A percentile compares a stretch with the other conserved stretches of the same genome.
These are phyloP conservation scores for Setophaga petechia DNA, from an alignment of 2,113 vertebrate genomes.

Conservation along the genomic window DNA sequence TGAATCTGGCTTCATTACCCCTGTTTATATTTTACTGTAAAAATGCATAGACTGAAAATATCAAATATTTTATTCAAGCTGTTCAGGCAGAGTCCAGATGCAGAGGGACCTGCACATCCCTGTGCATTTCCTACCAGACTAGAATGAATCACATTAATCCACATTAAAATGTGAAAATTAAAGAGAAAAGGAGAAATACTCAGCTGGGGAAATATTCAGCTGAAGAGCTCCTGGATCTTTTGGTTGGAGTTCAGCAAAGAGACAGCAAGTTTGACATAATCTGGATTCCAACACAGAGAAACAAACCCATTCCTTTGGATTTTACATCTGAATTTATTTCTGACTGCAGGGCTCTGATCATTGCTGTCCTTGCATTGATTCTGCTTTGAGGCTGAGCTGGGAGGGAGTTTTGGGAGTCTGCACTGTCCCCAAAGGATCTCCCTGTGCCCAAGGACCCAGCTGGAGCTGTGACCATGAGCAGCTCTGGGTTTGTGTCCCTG, in stretches of 20 bases:
- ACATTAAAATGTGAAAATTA: not conserved
- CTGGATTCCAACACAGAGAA: not conserved
- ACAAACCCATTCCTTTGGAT: not conserved
- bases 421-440: not conserved
- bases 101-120: not conserved
- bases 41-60: not conserved
- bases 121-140: not conserved
- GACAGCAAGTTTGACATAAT: not conserved
- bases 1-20: not conserved
- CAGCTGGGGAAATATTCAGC: not conserved
- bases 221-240: not conserved
- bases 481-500: not conserved
- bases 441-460: accelerated
- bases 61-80: not conserved
- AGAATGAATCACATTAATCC: not conserved
- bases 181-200: not conserved
- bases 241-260: not conserved
- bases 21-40: not conserved
- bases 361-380: not conserved
- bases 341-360: not conserved
- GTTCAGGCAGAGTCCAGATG: not conserved
- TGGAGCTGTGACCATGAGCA: not conserved
- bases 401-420: not conserved
- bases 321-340: not conserved
- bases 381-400: not conserved